Evolutionary conservation across 2,113 vertebrate genomes (phyloP), one percentile per base, ranked within the genome.

Genomic region (Noturus placidus): DNA sequence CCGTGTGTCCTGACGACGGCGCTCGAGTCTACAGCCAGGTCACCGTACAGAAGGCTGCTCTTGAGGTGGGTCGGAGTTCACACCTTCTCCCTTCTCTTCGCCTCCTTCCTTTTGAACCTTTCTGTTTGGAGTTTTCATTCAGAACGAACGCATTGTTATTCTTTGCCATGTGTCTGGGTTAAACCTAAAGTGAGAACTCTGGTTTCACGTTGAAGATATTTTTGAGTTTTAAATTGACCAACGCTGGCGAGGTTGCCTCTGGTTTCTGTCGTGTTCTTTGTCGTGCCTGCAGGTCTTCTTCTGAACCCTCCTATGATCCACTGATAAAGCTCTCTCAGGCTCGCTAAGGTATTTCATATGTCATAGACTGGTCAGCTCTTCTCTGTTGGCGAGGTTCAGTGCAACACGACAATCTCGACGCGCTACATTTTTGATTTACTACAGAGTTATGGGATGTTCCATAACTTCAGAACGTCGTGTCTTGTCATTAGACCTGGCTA

Each of bases 21-120:
- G 96, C 96, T 0, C 93, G 98, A 52, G 98, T 99, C 90, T 99
- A 96, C 92, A 99, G 94, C 91, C 98, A 99, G 93, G 96, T 99
- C 46, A 97, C 96, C 0, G 97, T 99, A 14, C 98, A 99, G 92
- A 99, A 99, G 87, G 96, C 97, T 0, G 96, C 97, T 8, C 90
- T 99, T 82, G 97, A 99, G 97, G 98, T 99, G 93, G 0, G 94
- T 90, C 56, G 0, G 2, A 33, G 2, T n/a, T 14, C 42, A 4
- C 33, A 61, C 15, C 6, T 83, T 27, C 42, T 81, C 38, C 19
- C 57, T 80, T 19, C 38, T 54, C 38, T 17, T 15, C 38, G 56
- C 35, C 7, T 79, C 27, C 6, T 67, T 61, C 2, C 38, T 13
- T 20, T 69, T 30, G 10, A 57, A 33, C 59, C 70, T 15, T 57